Evolutionary conservation across 2,797 vertebrate genomes (phyloP).

Genomic region (Microhierax caerulescens): DNA sequence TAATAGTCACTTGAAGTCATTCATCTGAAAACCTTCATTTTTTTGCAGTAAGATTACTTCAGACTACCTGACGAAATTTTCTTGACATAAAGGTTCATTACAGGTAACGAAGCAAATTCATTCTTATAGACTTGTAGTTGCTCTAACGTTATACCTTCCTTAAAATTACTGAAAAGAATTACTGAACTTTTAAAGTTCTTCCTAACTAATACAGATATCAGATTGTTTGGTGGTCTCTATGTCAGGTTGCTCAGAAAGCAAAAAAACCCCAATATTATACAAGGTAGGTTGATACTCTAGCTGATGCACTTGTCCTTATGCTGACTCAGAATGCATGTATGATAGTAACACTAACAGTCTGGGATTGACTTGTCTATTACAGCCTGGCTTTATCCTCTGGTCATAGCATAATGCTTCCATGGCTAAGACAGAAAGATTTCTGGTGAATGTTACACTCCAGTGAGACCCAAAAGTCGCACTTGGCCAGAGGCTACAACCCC

Average conservation of each 20-base stretch:
- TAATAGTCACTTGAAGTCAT: neutral
- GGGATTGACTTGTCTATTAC: neutral
- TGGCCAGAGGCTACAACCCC: neutral
- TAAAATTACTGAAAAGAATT: neutral
- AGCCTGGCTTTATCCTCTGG: neutral
- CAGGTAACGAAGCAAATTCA: neutral
- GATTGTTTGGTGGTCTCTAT: neutral
- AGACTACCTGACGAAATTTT: neutral
- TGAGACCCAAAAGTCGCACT: neutral
- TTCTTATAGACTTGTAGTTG: neutral
- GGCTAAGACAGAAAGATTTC: neutral
- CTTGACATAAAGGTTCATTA: neutral
- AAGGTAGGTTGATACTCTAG: neutral
- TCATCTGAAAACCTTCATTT: neutral
- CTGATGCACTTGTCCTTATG: neutral
- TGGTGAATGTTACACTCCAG: neutral
- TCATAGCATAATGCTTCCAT: neutral
- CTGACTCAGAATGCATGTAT: neutral
- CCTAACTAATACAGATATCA: neutral
- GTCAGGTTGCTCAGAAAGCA: neutral
- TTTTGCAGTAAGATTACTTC: neutral
- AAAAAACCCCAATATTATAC: rapidly evolving
- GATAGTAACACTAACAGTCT: neutral
- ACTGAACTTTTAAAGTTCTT: neutral
- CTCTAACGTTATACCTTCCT: neutral